Evolutionary conservation across 2,113 vertebrate genomes (phyloP), one percentile per base, ranked within the genome.

Genomic region (Bujurquina vittata): DNA sequence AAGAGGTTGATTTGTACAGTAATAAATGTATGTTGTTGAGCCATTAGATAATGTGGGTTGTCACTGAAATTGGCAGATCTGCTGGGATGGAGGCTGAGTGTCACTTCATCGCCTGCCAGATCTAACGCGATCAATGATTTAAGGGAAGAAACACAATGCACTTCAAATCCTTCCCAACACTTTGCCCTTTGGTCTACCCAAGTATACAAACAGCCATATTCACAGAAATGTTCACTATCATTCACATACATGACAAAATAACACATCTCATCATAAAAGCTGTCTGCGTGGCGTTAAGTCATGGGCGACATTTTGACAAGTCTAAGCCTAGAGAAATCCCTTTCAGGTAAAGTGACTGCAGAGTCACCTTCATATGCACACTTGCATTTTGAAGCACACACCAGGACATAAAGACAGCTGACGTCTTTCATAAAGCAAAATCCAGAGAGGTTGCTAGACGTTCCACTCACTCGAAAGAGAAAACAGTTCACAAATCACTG

Each of bases 251-350:
- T 40, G 43, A 26, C 9, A 58, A 59, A 75, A 75, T 23, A 59
- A 75, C 58, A 58, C 52, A 43, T 37, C 15, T 43, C 43, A 31
- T 54, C 35, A 75, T 75, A 52, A 23, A n/a, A 33, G 26, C 10
- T 72, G 26, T 11, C 18, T 31, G 46, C 52, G 46, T 31, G 46
- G 65, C 23, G 29, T 72, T 52, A 52, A 72, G 67, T 72, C 46
- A 46, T 72, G 67, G 55, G 46, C 54, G 46, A 72, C 67, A 72
- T 72, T 72, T 72, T 72, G 67, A 72, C 67, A 72, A 72, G 67
- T 72, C 18, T 72, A 72, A 72, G 12, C 46, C 18, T 54, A n/a
- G 18, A 54, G 10, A 72, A 72, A 72, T 72, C 18, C 67, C 67
- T 33, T 72, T 72, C 54, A 52, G 3, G 67, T 72, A 72, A 52